phyloP scores from a whole-genome alignment of 2,888 invertebrate genomes.

The Agelastica alni region DNA sequence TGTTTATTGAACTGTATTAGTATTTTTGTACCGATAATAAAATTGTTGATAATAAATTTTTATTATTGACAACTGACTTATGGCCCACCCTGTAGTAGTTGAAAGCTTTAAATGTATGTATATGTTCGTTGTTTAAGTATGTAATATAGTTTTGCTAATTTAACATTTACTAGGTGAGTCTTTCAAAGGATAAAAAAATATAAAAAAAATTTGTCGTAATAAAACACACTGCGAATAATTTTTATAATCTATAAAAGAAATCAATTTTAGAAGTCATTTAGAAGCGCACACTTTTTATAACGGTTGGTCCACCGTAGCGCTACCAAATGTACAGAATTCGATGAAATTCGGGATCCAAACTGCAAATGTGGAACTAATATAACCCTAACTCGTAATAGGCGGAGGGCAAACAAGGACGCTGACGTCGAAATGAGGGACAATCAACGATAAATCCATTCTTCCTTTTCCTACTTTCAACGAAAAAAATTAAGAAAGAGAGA shows the following conservation, averaged over 20 bases:
- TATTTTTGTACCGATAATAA: no score
- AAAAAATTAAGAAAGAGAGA: background rate
- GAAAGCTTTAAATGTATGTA: no score
- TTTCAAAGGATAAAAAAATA: background rate
- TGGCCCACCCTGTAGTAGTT: no score
- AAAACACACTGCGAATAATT: background rate
- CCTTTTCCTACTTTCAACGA: background rate
- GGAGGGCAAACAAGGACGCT: slow-evolving; percentile 20
- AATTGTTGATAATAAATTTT: no score
- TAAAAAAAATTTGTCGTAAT: background rate
- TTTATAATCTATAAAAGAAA: background rate
- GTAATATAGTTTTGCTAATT: no score
- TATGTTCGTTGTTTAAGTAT: no score
- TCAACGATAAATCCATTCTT: background rate
- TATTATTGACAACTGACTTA: no score
- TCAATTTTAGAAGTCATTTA: no score
- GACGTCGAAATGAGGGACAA: background rate
- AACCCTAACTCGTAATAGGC: slow-evolving; percentile 25
- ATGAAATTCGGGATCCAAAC: background rate
- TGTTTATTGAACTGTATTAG: no score
- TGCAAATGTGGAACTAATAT: slow-evolving; percentile 33
- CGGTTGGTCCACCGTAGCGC: no score
- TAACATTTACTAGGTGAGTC: background rate
- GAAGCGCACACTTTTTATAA: no score
- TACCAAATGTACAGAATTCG: background rate